Base-by-base conservation (phyloP, 2,888 invertebrate genomes). In the Phasia obesa region DNA sequence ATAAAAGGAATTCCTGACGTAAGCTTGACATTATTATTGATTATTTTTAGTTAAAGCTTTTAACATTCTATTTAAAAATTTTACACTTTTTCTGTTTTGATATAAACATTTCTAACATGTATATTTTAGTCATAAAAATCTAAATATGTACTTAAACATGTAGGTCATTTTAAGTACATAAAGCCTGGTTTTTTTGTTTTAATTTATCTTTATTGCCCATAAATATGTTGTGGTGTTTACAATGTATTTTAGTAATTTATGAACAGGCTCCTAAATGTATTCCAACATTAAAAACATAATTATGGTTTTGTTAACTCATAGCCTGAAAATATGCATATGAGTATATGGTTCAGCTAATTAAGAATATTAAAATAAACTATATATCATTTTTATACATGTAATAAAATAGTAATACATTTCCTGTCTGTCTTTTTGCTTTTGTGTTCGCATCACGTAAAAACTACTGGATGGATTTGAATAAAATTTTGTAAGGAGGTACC, bases 221-320 rank as follows among this genome's bases (percentile, higher is more conserved):
- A 77, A 67, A 67, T 67, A 59, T 59, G 11, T 53, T 76, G 59
- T 55, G n/a, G 2, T 76, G 60, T 49, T 76, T 76, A 69, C 27
- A 49, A 17, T 67, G 49, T 17, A 38, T 35, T 67, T 59, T 59
- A 49, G 11, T 35, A 38, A 67, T 57, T 27, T 59, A 69, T 60
- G 11, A 47, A 23, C 7, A 17, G 19, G 47, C 49, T 13, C 25
- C 59, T 67, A 51, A 67, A 75, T 35, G 13, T 59, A 67, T 51
- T 38, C 53, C 25, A 71, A 49, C 47, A 70, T 23, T 31, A 5
- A 35, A 31, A 21, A n/a, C 13, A 38, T 25, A 17, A 51, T 4
- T 27, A 3, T 11, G 4, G n/a, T 25, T 31, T 19, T 15, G 11
- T 42, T 9, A 25, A 31, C 19, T 19, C n/a, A 57, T 11, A 59